Percentiles rank a stretch among this genome's conserved stretches.
phyloP scores from a whole-genome alignment of 2,113 vertebrate genomes.

The Saguinus imperator region DNA sequence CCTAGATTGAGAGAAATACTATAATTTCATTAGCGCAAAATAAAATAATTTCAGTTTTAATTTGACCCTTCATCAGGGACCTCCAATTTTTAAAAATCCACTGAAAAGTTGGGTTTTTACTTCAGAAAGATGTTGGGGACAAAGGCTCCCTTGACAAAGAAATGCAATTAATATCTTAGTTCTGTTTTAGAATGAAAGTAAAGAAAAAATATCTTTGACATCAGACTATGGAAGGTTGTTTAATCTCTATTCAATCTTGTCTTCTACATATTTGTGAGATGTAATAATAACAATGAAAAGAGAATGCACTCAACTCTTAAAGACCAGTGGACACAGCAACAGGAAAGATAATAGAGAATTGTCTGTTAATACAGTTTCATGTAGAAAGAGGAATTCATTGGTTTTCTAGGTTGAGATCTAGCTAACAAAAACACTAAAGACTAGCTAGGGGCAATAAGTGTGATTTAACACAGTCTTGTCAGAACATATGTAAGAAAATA shows the following conservation, averaged over 20 bases:
- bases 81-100: not conserved
- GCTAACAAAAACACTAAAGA: constrained; percentile 65
- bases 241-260: constrained; percentile 61
- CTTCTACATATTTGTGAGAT: constrained; percentile 14
- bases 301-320: constrained; percentile 58
- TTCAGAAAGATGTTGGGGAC: constrained; percentile 57
- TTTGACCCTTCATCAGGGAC: constrained; percentile 55
- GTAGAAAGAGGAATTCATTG: constrained; percentile 74
- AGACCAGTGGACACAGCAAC: constrained; percentile 62
- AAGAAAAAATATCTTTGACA: constrained; percentile 70
- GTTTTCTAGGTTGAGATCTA: constrained; percentile 68
- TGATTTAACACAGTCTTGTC: constrained; percentile 80
- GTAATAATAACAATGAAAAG: constrained; percentile 72
- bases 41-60: constrained; percentile 49
- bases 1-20: constrained; percentile 4
- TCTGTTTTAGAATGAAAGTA: constrained; percentile 66
- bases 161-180: constrained; percentile 63
- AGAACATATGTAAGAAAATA: constrained; percentile 75
- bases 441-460: constrained; percentile 61
- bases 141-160: constrained; percentile 69
- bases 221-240: constrained; percentile 68
- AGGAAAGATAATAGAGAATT: constrained; percentile 74
- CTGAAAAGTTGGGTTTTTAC: constrained; percentile 69
- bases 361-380: constrained; percentile 29
- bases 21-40: constrained; percentile 4